Conservation (phyloP, 2,797 vertebrate species). For the Pantherophis vulpinus region DNA sequence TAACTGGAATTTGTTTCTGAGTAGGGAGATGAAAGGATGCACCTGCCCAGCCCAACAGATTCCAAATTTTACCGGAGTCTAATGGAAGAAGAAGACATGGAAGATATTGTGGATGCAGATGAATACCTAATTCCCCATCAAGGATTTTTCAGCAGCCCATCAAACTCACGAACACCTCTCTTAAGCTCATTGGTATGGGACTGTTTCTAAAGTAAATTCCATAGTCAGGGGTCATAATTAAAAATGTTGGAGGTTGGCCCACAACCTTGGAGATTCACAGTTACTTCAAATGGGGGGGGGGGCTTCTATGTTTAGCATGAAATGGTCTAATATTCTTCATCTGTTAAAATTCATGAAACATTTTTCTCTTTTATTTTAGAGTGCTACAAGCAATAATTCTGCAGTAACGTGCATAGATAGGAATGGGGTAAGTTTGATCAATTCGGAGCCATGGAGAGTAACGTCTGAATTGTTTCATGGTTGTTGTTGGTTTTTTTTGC, state of each 20-base stretch:
- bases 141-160: slow-evolving; percentile 84
- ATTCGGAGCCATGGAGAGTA: neutral
- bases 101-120: slow-evolving; percentile 84
- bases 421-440: slow-evolving; percentile 80
- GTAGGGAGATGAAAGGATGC: slow-evolving; percentile 91
- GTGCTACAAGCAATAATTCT: slow-evolving; percentile 82
- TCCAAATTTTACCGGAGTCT: slow-evolving; percentile 83
- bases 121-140: slow-evolving; percentile 88
- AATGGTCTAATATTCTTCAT: neutral
- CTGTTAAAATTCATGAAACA: neutral
- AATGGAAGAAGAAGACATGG: slow-evolving; percentile 86
- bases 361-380: slow-evolving; percentile 73
- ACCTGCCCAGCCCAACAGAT: slow-evolving; percentile 85
- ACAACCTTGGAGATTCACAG: neutral
- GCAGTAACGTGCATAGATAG: slow-evolving; percentile 78
- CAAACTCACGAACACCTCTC: slow-evolving; percentile 84
- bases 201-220: neutral
- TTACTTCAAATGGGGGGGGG: neutral
- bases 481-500: neutral
- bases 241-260: neutral
- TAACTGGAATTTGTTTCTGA: neutral
- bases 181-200: slow-evolving; percentile 82
- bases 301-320: neutral
- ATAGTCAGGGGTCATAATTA: neutral
- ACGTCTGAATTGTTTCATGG: neutral